Evolutionary conservation across 2,797 vertebrate genomes (phyloP).

Genomic region (Anguilla pacifica): DNA sequence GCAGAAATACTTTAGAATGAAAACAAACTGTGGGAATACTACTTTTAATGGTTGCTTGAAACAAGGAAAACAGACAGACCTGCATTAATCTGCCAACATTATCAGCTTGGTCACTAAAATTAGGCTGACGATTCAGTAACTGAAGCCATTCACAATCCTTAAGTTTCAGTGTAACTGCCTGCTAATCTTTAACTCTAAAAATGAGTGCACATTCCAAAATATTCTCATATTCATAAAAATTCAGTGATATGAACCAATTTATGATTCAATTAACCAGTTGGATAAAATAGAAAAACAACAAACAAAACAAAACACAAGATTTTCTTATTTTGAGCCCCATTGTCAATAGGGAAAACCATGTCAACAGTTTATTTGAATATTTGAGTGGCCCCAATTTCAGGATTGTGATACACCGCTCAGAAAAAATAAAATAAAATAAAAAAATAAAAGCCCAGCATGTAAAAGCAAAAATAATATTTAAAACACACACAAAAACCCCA

Average conservation of each 20-base stretch:
- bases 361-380: slow-evolving; percentile 30
- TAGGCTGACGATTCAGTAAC: background rate
- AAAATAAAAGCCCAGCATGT: slow-evolving; percentile 22
- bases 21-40: too few relatives aligned
- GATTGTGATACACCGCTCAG: slow-evolving; percentile 21
- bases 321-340: slow-evolving; percentile 3
- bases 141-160: background rate
- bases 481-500: background rate
- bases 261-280: background rate
- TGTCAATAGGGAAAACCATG: slow-evolving; percentile 8
- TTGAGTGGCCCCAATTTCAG: slow-evolving; percentile 16
- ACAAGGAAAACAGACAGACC: too few relatives aligned
- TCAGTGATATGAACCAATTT: background rate
- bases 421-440: background rate
- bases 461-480: slow-evolving; percentile 11
- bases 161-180: background rate
- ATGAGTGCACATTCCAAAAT: background rate
- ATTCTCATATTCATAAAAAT: background rate
- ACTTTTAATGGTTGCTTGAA: too few relatives aligned
- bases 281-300: background rate
- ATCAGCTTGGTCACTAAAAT: too few relatives aligned
- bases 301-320: background rate
- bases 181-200: background rate
- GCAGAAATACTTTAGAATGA: too few relatives aligned
- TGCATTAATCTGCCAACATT: too few relatives aligned